These are phyloP conservation scores for Tadarida brasiliensis DNA, from an alignment of 2,797 vertebrate genomes.

Conservation along the genomic window DNA sequence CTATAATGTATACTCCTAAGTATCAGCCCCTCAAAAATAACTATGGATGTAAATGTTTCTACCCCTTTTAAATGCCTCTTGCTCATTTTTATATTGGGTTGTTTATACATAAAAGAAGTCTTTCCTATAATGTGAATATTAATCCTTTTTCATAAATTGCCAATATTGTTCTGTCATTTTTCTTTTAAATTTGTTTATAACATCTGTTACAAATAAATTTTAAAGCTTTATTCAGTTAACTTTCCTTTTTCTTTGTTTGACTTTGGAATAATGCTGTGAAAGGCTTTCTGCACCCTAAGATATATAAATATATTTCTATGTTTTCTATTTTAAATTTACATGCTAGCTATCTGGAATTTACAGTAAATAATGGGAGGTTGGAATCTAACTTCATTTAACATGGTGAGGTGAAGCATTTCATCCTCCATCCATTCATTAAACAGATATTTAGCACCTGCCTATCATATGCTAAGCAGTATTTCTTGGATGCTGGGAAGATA, in stretches of 20 bases:
- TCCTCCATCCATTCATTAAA: not conserved
- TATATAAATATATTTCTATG: not conserved
- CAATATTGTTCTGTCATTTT: slow-evolving; percentile 23
- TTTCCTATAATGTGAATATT: not conserved
- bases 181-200: slow-evolving; percentile 33
- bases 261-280: slow-evolving; percentile 1
- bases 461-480: not conserved
- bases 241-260: slow-evolving; percentile 48
- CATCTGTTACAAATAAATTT: not conserved
- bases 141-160: not conserved
- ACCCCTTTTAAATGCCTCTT: not conserved
- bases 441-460: not conserved
- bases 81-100: not conserved
- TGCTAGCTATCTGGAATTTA: not conserved
- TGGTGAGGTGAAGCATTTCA: not conserved
- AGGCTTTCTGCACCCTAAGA: not conserved
- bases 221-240: slow-evolving; percentile 24
- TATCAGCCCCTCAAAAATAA: not conserved
- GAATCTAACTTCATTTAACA: not conserved
- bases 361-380: not conserved
- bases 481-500: not conserved
- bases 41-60: not conserved
- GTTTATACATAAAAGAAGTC: slow-evolving; percentile 9
- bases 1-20: not conserved
- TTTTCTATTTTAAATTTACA: slow-evolving; percentile 8